A percentile compares a stretch with the other conserved stretches of the same genome.
Conservation (phyloP, 1,140 invertebrate genomes). For the Trichonephila clavata region DNA sequence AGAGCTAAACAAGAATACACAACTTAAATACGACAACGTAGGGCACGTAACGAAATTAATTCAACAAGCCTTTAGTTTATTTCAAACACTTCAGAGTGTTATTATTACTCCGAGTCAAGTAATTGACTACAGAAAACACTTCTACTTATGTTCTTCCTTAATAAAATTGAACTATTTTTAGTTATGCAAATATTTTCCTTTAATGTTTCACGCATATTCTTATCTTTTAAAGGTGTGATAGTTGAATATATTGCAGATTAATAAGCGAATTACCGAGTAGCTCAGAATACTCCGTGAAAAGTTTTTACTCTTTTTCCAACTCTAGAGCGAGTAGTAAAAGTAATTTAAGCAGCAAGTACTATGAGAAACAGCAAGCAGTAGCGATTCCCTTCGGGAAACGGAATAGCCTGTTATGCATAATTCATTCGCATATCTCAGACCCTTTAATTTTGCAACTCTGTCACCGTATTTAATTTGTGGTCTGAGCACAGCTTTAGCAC, state of each 20-base stretch:
- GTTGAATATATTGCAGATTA: constrained; percentile 7
- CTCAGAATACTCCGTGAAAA: background rate
- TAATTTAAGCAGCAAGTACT: background rate
- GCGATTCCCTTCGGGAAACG: background rate
- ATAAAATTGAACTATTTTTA: too few species aligned
- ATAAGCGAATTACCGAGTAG: background rate
- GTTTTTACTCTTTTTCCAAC: background rate
- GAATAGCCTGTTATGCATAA: constrained; percentile 49
- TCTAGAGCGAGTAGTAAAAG: constrained; percentile 10
- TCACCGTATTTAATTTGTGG: constrained; percentile 55
- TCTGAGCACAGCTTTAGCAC: background rate
- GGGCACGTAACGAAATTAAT: too few species aligned
- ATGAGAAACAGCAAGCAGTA: background rate
- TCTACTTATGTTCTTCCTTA: too few species aligned
- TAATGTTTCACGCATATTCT: background rate
- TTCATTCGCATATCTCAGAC: constrained; percentile 54
- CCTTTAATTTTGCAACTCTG: constrained; percentile 54
- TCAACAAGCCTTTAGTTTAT: too few species aligned
- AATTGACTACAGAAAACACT: too few species aligned
- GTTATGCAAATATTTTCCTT: background rate
- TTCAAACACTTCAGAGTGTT: too few species aligned
- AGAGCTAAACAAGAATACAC: too few species aligned
- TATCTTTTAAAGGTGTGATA: background rate
- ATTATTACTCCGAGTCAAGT: too few species aligned
- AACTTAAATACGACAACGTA: too few species aligned